Base-by-base conservation (phyloP, 2,888 invertebrate genomes). In the Heterodera filipjevi region DNA sequence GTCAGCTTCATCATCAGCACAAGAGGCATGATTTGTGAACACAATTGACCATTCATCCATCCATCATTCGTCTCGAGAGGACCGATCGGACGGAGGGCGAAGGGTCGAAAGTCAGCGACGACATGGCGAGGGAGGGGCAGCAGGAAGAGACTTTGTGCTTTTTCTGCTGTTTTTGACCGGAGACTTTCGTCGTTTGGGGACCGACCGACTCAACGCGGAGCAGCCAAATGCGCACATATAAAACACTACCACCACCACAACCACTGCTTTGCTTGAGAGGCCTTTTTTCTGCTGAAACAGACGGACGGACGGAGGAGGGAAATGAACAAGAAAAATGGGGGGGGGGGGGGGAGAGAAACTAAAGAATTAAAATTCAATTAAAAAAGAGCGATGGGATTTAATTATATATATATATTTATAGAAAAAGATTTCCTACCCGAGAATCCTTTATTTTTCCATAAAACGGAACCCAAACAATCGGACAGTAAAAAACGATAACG, bases 241-340 rank as follows among this genome's bases (percentile, higher is more conserved):
- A n/a, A n/a, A n/a, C n/a, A n/a, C n/a, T n/a, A n/a, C n/a, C n/a
- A n/a, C n/a, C n/a, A n/a, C n/a, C n/a, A n/a, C n/a, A n/a, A n/a
- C n/a, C n/a, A 53, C 53, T 53, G 53, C 59, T 59, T 12, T 12
- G 39, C 39, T 53, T 22, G 53, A 53, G 19, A 53, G 59, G n/a
- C n/a, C 59, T 59, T 59, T 59, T 49, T 59, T 59, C 59, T 59
- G 59, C 59, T 59, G 59, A 27, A 49, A 59, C 59, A 59, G 59
- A 59, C 59, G 59, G 8, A 59, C 44, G 12, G 12, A 10, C 12
- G 53, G 53, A 5, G 53, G 53, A n/a, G n/a, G n/a, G n/a, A n/a
- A n/a, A n/a, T n/a, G 27, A 39, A 39, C 12, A 10, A 39, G 12
- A n/a, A 8, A n/a, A n/a, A n/a, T n/a, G n/a, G 27, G 59, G 59